These are phyloP conservation scores for Trachops cirrhosus DNA, from an alignment of 2,797 vertebrate species.

Conservation along the genomic window DNA sequence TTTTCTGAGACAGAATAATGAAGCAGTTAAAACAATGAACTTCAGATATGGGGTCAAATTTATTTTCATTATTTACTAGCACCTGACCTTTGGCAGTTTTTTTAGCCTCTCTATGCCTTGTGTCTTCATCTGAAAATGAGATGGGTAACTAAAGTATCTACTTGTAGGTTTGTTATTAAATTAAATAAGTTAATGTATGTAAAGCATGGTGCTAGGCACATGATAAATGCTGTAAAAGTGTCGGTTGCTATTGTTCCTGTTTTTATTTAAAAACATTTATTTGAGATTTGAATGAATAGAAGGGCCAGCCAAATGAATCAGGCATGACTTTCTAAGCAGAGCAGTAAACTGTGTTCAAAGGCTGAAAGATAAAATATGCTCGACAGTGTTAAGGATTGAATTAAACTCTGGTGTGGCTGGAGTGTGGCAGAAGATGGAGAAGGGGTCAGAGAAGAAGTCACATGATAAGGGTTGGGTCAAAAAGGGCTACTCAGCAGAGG, in stretches of 20 bases:
- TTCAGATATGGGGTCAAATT: background rate
- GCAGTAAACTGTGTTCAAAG: background rate
- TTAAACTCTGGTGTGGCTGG: background rate
- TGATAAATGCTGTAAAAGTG: background rate
- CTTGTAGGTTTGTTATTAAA: background rate
- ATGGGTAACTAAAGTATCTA: background rate
- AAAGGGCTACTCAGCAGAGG: background rate
- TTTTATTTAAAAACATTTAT: background rate
- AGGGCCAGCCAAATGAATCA: background rate
- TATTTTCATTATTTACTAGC: background rate
- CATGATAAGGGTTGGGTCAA: accelerated
- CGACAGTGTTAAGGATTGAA: background rate
- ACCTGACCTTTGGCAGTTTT: background rate
- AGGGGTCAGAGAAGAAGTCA: background rate
- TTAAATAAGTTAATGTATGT: background rate
- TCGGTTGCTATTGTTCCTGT: background rate
- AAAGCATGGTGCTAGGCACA: background rate
- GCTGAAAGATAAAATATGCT: background rate
- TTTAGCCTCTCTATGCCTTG: background rate
- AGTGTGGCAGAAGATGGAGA: accelerated
- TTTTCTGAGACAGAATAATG: background rate
- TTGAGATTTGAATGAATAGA: background rate
- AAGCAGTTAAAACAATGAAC: background rate
- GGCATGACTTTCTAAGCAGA: background rate
- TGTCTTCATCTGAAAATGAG: background rate